These are phyloP conservation scores for Sylvicola cinctus DNA, from an alignment of 2,888 invertebrate genomes.

Conservation along the genomic window DNA sequence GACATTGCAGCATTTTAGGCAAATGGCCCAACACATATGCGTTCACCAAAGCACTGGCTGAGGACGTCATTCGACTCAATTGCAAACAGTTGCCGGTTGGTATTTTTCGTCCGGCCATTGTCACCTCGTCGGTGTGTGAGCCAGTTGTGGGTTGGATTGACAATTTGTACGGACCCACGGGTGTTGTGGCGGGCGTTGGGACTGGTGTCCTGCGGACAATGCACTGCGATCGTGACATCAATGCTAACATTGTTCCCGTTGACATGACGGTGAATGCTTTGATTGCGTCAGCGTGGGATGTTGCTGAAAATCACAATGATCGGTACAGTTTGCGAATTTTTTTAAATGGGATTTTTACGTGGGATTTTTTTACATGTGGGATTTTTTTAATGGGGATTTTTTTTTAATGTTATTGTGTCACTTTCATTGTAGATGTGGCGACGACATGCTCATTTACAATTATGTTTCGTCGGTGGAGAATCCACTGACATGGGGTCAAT, in stretches of 20 bases:
- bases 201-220: constrained; percentile 47
- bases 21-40: constrained; percentile 72
- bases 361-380: background rate
- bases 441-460: constrained; percentile 47
- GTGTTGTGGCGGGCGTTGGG: constrained; percentile 33
- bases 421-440: background rate
- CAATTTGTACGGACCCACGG: constrained; percentile 59
- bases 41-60: constrained; percentile 68
- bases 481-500: constrained; percentile 55
- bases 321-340: background rate
- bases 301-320: constrained; percentile 16
- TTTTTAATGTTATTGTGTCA: background rate
- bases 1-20: constrained; percentile 31
- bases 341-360: background rate
- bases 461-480: constrained; percentile 62
- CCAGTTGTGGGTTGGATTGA: constrained; percentile 54
- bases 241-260: constrained; percentile 55
- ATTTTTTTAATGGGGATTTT: background rate
- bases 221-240: constrained; percentile 26
- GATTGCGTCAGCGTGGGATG: constrained; percentile 39
- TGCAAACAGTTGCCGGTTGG: constrained; percentile 43
- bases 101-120: constrained; percentile 63
- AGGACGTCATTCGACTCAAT: constrained; percentile 39
- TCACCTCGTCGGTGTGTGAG: constrained; percentile 35
- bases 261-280: constrained; percentile 48